Base-by-base conservation (phyloP, 2,888 invertebrate species). In the Hydroisotoma schaefferi region DNA sequence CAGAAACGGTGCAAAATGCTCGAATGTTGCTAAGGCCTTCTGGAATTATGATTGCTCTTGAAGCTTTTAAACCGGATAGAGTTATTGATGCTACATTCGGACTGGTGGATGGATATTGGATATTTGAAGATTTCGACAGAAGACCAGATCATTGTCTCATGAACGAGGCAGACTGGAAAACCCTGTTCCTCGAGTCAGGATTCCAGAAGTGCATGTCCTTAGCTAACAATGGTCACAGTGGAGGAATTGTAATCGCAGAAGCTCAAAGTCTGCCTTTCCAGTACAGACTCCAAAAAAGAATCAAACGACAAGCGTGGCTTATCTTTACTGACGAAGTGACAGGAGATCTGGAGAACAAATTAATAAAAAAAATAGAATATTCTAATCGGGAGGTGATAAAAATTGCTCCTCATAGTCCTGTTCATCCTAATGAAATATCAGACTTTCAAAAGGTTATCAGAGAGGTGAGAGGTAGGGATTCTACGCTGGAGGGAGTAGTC, bases 81-180 rank as follows among this genome's bases (percentile, higher is more conserved):
- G 43, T 33, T n/a, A 40, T 57, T 15, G 57, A 53, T n/a, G 44
- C 59, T 23, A 18, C 37, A 15, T 65, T 61, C 49, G 65, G 65
- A 2, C n/a, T 57, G n/a, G 43, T 65, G 20, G 61, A 65, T 5
- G 61, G 59, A 2, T 61, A 52, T 33, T 65, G 65, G 65, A 26
- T 20, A 15, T 61, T 43, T 54, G 23, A 57, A n/a, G 65, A 65
- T 56, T 23, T 27, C 4, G 29, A 55, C 37, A 47, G 58, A 18
- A 46, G 62, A 37, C 62, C 62, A 4, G 52, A 62, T 20, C 59
- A 63, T 52, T 52, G 58, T 2, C 33, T 54, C 5, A 29, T 54
- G 6, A 25, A 38, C 6, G 29, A 33, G 1, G 33, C 40, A 8
- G 26, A 26, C 20, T 61, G 64, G 61, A 38, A 23, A 26, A 18